phyloP scores from a whole-genome alignment of 2,113 vertebrate species.

The Chaetodon trifascialis region DNA sequence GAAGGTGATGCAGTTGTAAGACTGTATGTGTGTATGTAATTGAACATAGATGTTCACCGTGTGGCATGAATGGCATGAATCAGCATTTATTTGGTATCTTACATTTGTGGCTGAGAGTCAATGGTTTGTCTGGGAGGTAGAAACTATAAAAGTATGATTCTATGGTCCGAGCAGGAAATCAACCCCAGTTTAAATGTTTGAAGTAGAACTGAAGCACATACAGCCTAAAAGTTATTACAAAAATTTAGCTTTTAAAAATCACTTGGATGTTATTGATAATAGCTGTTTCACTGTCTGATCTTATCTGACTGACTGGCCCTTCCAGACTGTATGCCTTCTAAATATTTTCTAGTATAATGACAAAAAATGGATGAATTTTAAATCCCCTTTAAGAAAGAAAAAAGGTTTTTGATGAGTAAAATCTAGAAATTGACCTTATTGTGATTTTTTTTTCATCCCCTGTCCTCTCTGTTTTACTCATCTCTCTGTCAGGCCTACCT shows the following conservation, averaged over 20 bases:
- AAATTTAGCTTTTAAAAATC: not conserved
- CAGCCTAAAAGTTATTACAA: not conserved
- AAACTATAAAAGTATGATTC: not conserved
- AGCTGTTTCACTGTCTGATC: not conserved
- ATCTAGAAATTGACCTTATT: not conserved
- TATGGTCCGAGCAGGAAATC: not conserved
- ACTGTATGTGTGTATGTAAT: not conserved
- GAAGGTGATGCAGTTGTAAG: not conserved
- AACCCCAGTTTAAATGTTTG: not conserved
- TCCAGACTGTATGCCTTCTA: no score
- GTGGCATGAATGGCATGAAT: not conserved
- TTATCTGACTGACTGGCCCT: not conserved
- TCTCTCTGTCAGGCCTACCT: not conserved
- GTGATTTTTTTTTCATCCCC: not conserved
- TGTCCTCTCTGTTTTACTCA: constrained; percentile 6
- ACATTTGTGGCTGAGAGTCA: not conserved
- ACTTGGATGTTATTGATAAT: not conserved
- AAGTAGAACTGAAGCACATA: not conserved
- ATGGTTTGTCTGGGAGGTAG: not conserved
- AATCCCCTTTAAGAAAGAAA: not conserved
- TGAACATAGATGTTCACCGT: not conserved
- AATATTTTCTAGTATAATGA: not conserved
- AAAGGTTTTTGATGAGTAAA: not conserved
- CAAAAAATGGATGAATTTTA: not conserved
- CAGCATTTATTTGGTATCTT: not conserved